Evolutionary conservation across 1,140 invertebrate genomes (phyloP).

Genomic region (Dreissena polymorpha): DNA sequence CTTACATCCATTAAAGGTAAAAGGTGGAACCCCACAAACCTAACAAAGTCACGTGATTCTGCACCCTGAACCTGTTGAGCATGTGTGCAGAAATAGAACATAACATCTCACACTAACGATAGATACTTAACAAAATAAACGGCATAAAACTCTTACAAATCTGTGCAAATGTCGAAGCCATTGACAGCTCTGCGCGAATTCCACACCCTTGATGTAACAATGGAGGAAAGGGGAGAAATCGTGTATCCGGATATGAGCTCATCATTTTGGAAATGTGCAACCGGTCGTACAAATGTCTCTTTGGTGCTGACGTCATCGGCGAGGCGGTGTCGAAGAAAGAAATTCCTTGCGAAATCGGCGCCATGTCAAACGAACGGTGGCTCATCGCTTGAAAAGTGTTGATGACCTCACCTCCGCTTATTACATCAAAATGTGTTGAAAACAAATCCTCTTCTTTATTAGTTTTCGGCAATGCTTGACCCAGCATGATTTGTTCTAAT

Average conservation of each 20-base stretch:
- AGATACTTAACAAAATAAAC: too few species aligned
- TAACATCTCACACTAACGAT: too few species aligned
- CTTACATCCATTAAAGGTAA: too few species aligned
- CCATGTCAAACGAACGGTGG: neutral
- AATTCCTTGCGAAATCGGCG: slow-evolving; percentile 18
- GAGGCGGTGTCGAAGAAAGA: slow-evolving; percentile 52
- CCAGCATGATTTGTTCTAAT: too few species aligned
- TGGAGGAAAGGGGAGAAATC: neutral
- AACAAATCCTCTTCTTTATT: too few species aligned
- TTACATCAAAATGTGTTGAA: too few species aligned
- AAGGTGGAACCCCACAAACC: too few species aligned
- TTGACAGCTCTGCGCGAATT: slow-evolving; percentile 22
- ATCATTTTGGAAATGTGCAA: neutral
- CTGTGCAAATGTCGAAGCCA: slow-evolving; percentile 56
- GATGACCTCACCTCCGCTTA: too few species aligned
- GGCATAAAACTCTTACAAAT: slow-evolving; percentile 41
- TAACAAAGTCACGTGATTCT: too few species aligned
- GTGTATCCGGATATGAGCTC: neutral
- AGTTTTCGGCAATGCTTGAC: too few species aligned
- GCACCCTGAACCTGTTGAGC: too few species aligned
- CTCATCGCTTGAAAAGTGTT: neutral
- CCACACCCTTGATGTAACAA: neutral
- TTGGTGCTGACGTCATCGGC: slow-evolving; percentile 9
- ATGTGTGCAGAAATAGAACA: too few species aligned
- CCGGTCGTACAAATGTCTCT: neutral